These are phyloP conservation scores for Bufotes viridis DNA, from an alignment of 2,797 vertebrate species.

Conservation along the genomic window DNA sequence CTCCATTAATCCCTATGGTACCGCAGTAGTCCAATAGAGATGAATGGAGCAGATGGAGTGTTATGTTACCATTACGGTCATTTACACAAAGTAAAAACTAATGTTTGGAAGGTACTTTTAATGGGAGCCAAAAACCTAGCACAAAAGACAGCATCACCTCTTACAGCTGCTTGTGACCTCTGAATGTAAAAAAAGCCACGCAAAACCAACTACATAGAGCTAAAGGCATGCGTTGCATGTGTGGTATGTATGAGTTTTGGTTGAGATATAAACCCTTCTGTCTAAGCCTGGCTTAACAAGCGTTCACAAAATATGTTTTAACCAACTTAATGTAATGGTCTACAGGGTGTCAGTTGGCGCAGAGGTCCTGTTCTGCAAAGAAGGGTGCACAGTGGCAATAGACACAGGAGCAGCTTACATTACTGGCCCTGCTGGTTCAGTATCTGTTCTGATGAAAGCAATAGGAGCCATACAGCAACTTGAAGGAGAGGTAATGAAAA, in stretches of 20 bases:
- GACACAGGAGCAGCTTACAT: conserved; percentile 95
- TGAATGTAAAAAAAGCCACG: too few relatives aligned
- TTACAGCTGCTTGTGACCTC: too few relatives aligned
- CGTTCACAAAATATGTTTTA: not conserved
- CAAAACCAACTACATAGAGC: too few relatives aligned
- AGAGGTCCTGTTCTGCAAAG: conserved; percentile 82
- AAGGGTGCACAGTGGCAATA: conserved; percentile 86
- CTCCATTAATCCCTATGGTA: too few relatives aligned
- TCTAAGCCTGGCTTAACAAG: not conserved
- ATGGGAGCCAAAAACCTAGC: too few relatives aligned
- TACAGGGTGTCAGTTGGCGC: conserved; percentile 87
- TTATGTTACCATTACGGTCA: not conserved
- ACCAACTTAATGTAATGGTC: not conserved
- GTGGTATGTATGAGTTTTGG: not conserved
- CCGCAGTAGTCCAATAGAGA: too few relatives aligned
- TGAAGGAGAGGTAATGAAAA: conserved; percentile 77
- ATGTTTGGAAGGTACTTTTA: too few relatives aligned
- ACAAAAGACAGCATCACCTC: too few relatives aligned
- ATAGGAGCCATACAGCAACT: conserved; percentile 84
- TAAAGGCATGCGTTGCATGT: not conserved
- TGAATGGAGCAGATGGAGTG: not conserved
- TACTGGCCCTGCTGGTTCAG: conserved; percentile 86
- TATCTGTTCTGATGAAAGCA: conserved; percentile 84
- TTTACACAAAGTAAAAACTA: not conserved
- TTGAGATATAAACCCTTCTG: not conserved